Percentiles rank a stretch among this genome's conserved stretches.
Conservation (phyloP, 2,797 vertebrate species). For the Acanthornis magna region DNA sequence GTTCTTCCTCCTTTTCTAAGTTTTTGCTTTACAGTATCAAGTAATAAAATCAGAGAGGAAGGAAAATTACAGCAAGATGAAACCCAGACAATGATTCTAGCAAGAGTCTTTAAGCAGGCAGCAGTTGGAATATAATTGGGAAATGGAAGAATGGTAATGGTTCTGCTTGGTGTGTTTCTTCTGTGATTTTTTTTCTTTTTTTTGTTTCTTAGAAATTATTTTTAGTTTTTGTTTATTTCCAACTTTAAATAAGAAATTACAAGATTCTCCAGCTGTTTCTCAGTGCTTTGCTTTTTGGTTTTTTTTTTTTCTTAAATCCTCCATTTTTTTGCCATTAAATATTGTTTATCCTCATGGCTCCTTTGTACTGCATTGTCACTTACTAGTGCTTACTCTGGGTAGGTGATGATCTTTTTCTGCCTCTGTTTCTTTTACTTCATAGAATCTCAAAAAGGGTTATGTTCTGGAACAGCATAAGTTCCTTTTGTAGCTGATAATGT, state of each 20-base stretch:
- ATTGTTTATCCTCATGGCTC: not conserved
- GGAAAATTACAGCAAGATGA: not conserved
- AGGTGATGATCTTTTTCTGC: not conserved
- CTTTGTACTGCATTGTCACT: not conserved
- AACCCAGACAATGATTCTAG: not conserved
- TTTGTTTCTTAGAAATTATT: not conserved
- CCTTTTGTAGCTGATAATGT: not conserved
- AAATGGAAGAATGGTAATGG: not conserved
- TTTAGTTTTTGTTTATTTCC: not conserved
- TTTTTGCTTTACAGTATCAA: not conserved
- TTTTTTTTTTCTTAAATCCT: not conserved
- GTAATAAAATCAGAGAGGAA: conserved; percentile 1
- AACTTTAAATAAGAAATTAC: not conserved
- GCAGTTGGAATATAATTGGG: not conserved
- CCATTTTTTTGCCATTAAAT: not conserved
- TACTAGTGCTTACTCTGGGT: not conserved
- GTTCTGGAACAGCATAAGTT: not conserved
- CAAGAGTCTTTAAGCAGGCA: not conserved
- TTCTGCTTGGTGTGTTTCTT: not conserved
- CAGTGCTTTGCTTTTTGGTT: not conserved
- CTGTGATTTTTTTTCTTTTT: not conserved
- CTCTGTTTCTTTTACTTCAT: not conserved
- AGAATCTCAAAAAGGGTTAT: not conserved
- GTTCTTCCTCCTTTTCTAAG: conserved; percentile 29
- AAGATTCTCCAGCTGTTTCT: not conserved